Percentiles rank a stretch among this genome's conserved stretches.
Evolutionary conservation across 2,888 invertebrate genomes (phyloP).

Genomic region (Cosmia trapezina): DNA sequence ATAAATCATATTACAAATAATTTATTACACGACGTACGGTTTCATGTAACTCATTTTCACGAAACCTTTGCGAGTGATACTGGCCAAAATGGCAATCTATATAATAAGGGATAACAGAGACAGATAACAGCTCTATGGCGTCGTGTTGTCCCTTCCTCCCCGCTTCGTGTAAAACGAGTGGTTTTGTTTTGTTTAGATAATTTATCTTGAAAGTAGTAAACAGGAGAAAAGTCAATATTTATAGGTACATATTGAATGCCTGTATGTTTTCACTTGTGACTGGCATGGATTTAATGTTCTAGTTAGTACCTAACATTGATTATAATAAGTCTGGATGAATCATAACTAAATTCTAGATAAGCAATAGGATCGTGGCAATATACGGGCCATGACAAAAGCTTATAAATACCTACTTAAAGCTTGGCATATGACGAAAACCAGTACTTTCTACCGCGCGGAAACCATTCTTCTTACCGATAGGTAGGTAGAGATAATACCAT

Average conservation of each 20-base stretch:
- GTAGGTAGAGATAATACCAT: no score
- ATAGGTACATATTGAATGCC: background rate
- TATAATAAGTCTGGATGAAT: background rate
- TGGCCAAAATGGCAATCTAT: slow-evolving; percentile 46
- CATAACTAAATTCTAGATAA: background rate
- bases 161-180: slow-evolving; percentile 36
- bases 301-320: background rate
- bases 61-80: slow-evolving; percentile 41
- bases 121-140: slow-evolving; percentile 54
- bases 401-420: background rate
- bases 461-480: background rate
- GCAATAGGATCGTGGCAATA: background rate
- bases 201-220: slow-evolving; percentile 9
- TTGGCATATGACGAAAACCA: background rate
- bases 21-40: slow-evolving; percentile 41
- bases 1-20: slow-evolving; percentile 42
- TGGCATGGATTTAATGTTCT: background rate
- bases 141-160: slow-evolving; percentile 50
- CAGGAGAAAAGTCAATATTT: background rate
- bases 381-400: background rate
- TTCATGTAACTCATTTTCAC: slow-evolving; percentile 41
- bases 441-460: background rate
- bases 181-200: slow-evolving; percentile 11
- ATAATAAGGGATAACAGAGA: slow-evolving; percentile 60
- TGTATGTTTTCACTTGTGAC: background rate